A percentile compares a stretch with the other conserved stretches of the same genome.
Evolutionary conservation across 2,797 vertebrate species (phyloP).

Genomic region (Rhinogobio ventralis): DNA sequence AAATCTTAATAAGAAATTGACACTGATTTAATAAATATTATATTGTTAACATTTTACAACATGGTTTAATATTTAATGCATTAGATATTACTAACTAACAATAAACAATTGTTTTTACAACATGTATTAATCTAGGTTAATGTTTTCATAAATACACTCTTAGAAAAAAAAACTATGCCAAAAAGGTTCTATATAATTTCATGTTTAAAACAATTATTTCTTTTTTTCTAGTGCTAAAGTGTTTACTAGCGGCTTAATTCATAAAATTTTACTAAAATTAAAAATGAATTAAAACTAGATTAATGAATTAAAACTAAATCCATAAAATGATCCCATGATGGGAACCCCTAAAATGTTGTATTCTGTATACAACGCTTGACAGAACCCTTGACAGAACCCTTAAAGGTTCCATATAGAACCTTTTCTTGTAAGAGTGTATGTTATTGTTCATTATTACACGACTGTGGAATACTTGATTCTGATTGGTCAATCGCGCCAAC

Average conservation of each 20-base stretch:
- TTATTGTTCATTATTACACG: neutral
- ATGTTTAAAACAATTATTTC: neutral
- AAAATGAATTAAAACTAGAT: neutral
- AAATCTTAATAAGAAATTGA: neutral
- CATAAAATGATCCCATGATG: neutral
- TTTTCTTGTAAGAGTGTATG: neutral
- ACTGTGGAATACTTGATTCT: too few species aligned
- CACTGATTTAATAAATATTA: neutral
- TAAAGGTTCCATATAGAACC: too few species aligned
- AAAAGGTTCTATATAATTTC: neutral
- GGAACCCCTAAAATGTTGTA: neutral
- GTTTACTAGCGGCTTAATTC: neutral
- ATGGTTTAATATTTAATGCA: neutral
- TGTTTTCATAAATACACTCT: neutral
- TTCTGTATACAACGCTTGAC: neutral
- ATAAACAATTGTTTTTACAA: neutral
- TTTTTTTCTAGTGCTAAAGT: neutral
- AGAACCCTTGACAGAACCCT: too few species aligned
- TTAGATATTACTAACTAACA: neutral
- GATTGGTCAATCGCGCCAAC: too few species aligned
- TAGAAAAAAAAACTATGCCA: neutral
- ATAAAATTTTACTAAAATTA: neutral
- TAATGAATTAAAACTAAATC: neutral
- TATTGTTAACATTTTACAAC: neutral
- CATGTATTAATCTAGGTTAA: neutral